These are phyloP conservation scores for Guaruba guarouba DNA, from an alignment of 2,113 vertebrate genomes.

Conservation along the genomic window DNA sequence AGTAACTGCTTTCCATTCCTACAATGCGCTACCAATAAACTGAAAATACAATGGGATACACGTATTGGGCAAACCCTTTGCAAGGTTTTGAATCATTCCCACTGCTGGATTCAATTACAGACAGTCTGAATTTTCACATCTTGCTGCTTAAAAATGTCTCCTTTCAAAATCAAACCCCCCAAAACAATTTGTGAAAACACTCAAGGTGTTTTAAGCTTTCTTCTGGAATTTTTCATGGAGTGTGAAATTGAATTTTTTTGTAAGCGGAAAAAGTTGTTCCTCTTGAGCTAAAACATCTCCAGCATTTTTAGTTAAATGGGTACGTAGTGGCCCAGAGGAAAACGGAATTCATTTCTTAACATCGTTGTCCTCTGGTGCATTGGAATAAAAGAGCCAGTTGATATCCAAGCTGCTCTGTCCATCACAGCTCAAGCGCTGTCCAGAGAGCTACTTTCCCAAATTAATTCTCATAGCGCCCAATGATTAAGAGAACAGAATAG, in stretches of 20 bases:
- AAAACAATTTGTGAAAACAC: neutral
- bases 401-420: neutral
- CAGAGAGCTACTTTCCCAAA: neutral
- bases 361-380: neutral
- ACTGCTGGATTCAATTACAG: neutral
- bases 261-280: neutral
- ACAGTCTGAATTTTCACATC: fast-evolving
- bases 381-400: neutral
- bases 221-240: neutral
- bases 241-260: neutral
- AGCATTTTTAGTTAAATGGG: neutral
- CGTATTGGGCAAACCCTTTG: neutral
- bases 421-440: neutral
- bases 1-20: neutral
- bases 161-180: neutral
- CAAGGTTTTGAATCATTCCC: neutral
- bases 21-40: neutral
- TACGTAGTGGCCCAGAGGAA: neutral
- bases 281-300: neutral
- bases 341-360: neutral
- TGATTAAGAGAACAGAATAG: neutral
- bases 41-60: neutral
- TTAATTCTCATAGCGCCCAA: neutral
- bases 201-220: neutral
- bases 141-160: neutral